phyloP scores from a whole-genome alignment of 2,113 vertebrate species.

The Cromileptes altivelis region DNA sequence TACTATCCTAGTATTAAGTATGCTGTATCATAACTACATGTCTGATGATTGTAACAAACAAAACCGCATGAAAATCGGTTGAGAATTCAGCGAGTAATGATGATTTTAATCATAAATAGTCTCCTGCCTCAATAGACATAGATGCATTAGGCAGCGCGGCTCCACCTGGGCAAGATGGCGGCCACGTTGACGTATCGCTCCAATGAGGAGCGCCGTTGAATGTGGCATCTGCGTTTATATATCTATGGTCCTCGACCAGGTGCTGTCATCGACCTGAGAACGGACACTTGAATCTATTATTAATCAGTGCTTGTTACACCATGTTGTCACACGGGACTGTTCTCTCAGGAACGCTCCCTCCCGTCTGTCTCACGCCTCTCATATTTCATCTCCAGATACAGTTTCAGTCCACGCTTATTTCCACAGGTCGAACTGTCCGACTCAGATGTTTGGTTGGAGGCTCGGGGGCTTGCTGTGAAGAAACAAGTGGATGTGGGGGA shows the following conservation, averaged over 20 bases:
- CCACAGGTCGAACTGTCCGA: neutral
- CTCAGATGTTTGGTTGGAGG: constrained; percentile 7
- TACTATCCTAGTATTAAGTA: no score
- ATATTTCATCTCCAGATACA: constrained; percentile 36
- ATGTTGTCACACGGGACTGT: constrained; percentile 16
- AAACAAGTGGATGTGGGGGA: neutral
- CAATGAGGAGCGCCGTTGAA: no score
- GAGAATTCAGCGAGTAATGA: no score
- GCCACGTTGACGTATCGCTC: no score
- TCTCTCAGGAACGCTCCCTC: neutral
- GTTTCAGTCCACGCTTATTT: constrained; percentile 30
- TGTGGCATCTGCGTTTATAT: no score
- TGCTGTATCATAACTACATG: no score
- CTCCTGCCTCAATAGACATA: no score
- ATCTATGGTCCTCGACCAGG: constrained; percentile 2
- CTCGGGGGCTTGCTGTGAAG: neutral
- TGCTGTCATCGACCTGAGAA: neutral
- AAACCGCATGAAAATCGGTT: no score
- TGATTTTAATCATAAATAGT: no score
- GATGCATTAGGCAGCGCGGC: no score
- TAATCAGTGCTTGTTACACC: constrained; percentile 20
- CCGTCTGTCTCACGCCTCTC: constrained; percentile 70
- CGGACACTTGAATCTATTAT: constrained; percentile 39
- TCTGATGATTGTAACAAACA: no score
- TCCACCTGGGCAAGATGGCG: no score